Percentiles rank a stretch among this genome's conserved stretches.
Conservation (phyloP, 2,888 invertebrate genomes). For the Phortica magna region DNA sequence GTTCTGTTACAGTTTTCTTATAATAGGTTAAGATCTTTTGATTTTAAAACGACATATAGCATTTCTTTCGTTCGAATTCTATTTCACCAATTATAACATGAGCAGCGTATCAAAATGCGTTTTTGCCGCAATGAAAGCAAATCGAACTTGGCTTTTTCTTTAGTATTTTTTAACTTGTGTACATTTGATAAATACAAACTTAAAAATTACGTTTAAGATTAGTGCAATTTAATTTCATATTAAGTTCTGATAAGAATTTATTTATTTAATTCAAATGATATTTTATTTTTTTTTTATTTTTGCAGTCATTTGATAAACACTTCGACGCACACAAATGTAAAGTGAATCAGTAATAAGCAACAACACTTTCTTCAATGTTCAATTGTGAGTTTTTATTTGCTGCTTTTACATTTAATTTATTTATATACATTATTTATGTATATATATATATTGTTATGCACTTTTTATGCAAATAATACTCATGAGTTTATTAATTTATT, state of each 20-base stretch:
- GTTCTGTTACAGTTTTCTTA: too few relatives aligned
- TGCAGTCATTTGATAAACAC: not conserved
- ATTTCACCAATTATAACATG: too few relatives aligned
- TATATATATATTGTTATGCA: not conserved
- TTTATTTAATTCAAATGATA: not conserved
- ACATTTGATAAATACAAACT: not conserved
- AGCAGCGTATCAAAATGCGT: too few relatives aligned
- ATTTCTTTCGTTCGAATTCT: too few relatives aligned
- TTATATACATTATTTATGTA: not conserved
- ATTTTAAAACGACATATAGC: too few relatives aligned
- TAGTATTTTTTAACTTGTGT: too few relatives aligned
- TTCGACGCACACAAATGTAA: too few relatives aligned
- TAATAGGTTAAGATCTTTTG: too few relatives aligned
- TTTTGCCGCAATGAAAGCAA: too few relatives aligned
- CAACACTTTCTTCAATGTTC: not conserved
- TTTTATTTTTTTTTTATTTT: not conserved
- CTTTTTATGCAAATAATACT: constrained; percentile 5
- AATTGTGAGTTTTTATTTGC: not conserved
- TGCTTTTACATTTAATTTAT: not conserved
- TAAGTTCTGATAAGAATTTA: too few relatives aligned
- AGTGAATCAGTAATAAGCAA: too few relatives aligned
- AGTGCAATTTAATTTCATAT: not conserved
- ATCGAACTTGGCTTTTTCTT: too few relatives aligned
- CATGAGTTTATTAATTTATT: not conserved
- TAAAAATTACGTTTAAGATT: constrained; percentile 2